A percentile compares a stretch with the other conserved stretches of the same genome.
Evolutionary conservation across 2,113 vertebrate genomes (phyloP).

Genomic region (Thalassoma bifasciatum): DNA sequence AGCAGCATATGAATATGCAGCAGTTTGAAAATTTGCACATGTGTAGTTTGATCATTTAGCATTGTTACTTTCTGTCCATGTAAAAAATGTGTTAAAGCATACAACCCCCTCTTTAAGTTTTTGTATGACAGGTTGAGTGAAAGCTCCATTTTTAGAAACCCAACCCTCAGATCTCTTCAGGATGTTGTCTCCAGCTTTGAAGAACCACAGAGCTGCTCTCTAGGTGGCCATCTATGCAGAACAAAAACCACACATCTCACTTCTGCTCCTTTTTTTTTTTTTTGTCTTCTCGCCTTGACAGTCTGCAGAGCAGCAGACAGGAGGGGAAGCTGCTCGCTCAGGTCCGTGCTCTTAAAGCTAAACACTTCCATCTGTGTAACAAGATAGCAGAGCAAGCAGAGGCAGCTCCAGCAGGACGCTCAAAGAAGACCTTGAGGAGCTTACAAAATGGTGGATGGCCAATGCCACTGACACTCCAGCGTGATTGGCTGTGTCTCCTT

Average conservation of each 20-base stretch:
- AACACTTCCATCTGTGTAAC: slow-evolving; percentile 85
- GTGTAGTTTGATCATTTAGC: too few species aligned
- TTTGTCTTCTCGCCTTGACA: slow-evolving; percentile 70
- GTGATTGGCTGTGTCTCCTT: slow-evolving; percentile 76
- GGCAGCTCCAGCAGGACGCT: slow-evolving; percentile 76
- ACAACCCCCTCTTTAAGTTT: too few species aligned
- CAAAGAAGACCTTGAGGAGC: slow-evolving; percentile 82
- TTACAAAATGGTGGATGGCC: slow-evolving; percentile 84
- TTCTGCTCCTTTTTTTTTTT: slow-evolving; percentile 80
- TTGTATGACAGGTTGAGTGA: background rate
- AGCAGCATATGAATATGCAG: too few species aligned
- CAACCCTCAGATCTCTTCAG: slow-evolving; percentile 34
- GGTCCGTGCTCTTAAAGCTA: slow-evolving; percentile 79
- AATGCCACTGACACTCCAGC: slow-evolving; percentile 71
- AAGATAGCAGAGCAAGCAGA: slow-evolving; percentile 77
- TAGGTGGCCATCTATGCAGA: slow-evolving; percentile 60
- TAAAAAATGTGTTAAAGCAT: too few species aligned
- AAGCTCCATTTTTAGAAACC: slow-evolving; percentile 33
- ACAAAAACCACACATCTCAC: slow-evolving; percentile 66
- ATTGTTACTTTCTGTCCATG: too few species aligned
- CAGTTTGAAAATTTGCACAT: too few species aligned
- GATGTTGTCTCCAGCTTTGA: slow-evolving; percentile 28
- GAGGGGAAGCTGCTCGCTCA: slow-evolving; percentile 72
- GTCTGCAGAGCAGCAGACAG: slow-evolving; percentile 66
- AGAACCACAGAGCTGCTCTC: slow-evolving; percentile 36